Conservation (phyloP, 2,888 invertebrate species). For the Cheilosia vulpina region DNA sequence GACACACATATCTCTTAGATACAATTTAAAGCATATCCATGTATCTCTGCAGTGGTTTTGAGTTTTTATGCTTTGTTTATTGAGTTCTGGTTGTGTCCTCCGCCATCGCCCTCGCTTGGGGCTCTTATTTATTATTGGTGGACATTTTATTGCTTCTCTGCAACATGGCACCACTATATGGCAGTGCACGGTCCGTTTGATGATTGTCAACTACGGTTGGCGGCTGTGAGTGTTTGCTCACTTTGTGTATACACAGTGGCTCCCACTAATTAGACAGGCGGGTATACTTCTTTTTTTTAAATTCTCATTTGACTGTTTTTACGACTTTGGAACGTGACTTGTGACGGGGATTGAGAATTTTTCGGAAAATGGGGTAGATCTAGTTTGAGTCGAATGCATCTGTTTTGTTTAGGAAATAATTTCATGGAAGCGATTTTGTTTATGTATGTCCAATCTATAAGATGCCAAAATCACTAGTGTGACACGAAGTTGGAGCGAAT, state of each 20-base stretch:
- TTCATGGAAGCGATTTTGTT: too few relatives aligned
- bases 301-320: slow-evolving; percentile 53
- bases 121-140: slow-evolving; percentile 72
- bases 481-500: too few relatives aligned
- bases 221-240: slow-evolving; percentile 22
- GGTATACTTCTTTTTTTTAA: slow-evolving; percentile 18
- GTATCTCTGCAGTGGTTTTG: slow-evolving; percentile 55
- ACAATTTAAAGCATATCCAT: slow-evolving; percentile 71
- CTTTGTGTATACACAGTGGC: slow-evolving; percentile 45
- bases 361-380: not conserved
- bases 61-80: slow-evolving; percentile 67
- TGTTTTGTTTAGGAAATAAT: too few relatives aligned
- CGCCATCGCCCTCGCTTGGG: slow-evolving; percentile 50
- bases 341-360: slow-evolving; percentile 45
- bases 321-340: slow-evolving; percentile 72
- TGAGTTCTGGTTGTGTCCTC: slow-evolving; percentile 54
- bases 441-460: too few relatives aligned
- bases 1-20: slow-evolving; percentile 65
- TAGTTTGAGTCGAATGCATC: too few relatives aligned
- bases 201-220: slow-evolving; percentile 63
- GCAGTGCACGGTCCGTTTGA: slow-evolving; percentile 69
- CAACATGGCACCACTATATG: slow-evolving; percentile 47
- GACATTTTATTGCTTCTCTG: slow-evolving; percentile 69
- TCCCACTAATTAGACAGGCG: slow-evolving; percentile 71
- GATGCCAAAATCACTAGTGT: too few relatives aligned